Conservation (phyloP, 2,797 vertebrate genomes). For the Myripristis murdjan region DNA sequence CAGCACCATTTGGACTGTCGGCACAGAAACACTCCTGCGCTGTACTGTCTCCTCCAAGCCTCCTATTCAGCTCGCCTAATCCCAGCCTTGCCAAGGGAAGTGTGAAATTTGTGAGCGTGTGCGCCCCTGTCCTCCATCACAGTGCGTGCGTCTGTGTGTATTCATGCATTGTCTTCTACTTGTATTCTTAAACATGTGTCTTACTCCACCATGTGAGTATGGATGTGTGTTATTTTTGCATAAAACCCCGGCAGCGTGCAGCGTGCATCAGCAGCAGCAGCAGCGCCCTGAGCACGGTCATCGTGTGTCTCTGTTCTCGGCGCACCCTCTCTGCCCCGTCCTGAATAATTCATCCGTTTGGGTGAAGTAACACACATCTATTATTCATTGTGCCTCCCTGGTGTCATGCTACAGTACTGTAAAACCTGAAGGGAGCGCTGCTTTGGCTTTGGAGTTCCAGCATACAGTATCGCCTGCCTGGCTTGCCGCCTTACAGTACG, state of each 20-base stretch:
- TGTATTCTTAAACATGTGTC: neutral
- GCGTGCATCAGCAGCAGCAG: no score
- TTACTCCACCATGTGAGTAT: no score
- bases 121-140: neutral
- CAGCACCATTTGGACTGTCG: conserved; percentile 33
- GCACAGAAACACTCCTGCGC: conserved; percentile 21
- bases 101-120: conserved; percentile 3
- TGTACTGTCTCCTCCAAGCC: conserved; percentile 14
- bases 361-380: conserved; percentile 75
- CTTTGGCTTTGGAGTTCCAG: conserved; percentile 42
- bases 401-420: conserved; percentile 52
- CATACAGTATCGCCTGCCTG: conserved; percentile 40
- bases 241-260: conserved; percentile 18
- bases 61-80: conserved; percentile 41
- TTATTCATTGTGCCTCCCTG: conserved; percentile 68
- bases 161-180: neutral
- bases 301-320: conserved; percentile 37
- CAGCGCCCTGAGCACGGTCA: conserved; percentile 37
- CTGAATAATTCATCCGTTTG: conserved; percentile 71
- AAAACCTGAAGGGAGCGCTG: conserved; percentile 63
- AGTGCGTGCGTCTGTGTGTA: neutral
- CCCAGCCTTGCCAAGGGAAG: conserved; percentile 20
- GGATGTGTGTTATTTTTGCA: conserved; percentile 46
- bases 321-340: conserved; percentile 33
- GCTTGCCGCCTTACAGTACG: conserved; percentile 42